Percentiles rank a stretch among this genome's conserved stretches.
Conservation (phyloP, 2,113 vertebrate species). For the Aspiorhynchus laticeps region DNA sequence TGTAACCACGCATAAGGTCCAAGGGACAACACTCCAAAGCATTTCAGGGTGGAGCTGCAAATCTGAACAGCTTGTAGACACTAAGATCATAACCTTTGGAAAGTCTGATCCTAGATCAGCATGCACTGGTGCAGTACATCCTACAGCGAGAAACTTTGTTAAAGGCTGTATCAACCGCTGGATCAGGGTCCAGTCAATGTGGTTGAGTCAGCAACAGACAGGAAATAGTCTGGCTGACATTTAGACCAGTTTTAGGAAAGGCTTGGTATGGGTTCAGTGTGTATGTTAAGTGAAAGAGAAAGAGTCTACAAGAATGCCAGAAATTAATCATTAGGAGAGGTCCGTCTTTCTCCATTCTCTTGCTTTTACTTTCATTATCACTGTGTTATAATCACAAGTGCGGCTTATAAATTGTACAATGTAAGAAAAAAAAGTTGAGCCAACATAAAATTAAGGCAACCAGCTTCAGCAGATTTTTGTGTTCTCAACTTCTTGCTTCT, state of each 20-base stretch:
- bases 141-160: background rate
- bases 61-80: background rate
- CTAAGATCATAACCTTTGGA: background rate
- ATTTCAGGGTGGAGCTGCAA: constrained; percentile 15
- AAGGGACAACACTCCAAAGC: constrained; percentile 17
- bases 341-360: background rate
- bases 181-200: background rate
- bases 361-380: background rate
- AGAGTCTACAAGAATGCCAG: background rate
- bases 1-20: background rate
- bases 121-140: background rate
- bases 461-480: no score
- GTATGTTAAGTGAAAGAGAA: background rate
- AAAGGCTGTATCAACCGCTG: background rate
- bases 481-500: no score
- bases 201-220: constrained; percentile 1
- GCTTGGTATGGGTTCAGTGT: background rate
- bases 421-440: no score
- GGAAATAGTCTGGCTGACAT: constrained; percentile 11
- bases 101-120: background rate
- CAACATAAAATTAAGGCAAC: no score
- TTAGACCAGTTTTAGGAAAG: constrained; percentile 2
- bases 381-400: background rate
- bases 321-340: background rate
- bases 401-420: background rate